Percentiles rank a stretch among this genome's conserved stretches.
Conservation (phyloP, 2,888 invertebrate species). For the Peribatodes rhomboidaria region DNA sequence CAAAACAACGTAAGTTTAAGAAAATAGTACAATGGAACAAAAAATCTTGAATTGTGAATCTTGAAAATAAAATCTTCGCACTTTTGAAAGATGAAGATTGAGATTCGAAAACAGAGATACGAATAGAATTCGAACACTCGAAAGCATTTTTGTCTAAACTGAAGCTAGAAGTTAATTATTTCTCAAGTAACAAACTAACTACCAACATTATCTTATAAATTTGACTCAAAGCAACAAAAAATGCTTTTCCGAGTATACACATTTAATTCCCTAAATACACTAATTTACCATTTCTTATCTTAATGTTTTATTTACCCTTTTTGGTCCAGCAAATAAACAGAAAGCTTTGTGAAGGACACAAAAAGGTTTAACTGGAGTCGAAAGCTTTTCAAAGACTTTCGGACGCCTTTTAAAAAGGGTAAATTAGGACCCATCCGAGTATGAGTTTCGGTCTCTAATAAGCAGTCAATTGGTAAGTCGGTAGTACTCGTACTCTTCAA, state of each 20-base stretch:
- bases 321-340: constrained; percentile 21
- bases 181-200: not conserved
- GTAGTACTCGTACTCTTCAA: too few relatives aligned
- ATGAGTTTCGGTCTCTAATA: not conserved
- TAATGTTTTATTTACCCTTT: constrained; percentile 27
- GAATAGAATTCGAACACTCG: too few relatives aligned
- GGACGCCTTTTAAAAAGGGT: constrained; percentile 2
- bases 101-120: too few relatives aligned
- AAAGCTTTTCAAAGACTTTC: constrained; percentile 3
- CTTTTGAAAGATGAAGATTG: too few relatives aligned
- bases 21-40: too few relatives aligned
- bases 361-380: constrained; percentile 15
- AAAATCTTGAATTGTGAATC: too few relatives aligned
- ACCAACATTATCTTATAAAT: not conserved
- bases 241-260: not conserved
- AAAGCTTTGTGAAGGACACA: constrained; percentile 10
- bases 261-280: constrained; percentile 20
- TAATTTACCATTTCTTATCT: constrained; percentile 31
- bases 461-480: not conserved
- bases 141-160: too few relatives aligned
- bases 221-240: not conserved
- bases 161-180: too few relatives aligned
- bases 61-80: too few relatives aligned
- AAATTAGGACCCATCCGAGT: constrained; percentile 6
- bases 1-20: too few relatives aligned